Base-by-base conservation (phyloP, 2,888 invertebrate genomes). In the Andrena haemorrhoa region DNA sequence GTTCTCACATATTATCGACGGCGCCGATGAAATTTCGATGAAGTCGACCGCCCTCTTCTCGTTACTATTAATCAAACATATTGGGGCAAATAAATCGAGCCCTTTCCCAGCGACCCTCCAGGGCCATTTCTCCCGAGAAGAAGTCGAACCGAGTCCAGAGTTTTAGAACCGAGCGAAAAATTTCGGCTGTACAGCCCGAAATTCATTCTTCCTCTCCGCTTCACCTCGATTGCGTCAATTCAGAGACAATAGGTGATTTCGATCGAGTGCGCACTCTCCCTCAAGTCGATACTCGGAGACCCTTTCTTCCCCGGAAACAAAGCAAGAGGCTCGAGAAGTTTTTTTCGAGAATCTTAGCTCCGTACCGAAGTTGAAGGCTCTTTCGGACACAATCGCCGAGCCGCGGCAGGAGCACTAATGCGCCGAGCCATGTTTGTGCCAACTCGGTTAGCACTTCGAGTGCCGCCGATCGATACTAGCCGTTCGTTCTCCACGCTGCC, bases 271-370 rank as follows among this genome's bases (percentile, higher is more conserved):
- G 10, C 10, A 16, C 41, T 41, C 20, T 29, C 20, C 10, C 29
- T 41, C 29, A 12, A 58, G 29, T 29, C 58, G 23, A 29, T 41
- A 47, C 47, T 23, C 7, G 7, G 51, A 47, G 20, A n/a, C 26
- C 23, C 12, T 16, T 26, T n/a, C 20, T 26, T 1, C 6, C 2
- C 10, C 2, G 3, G 2, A 51, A 51, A 35, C 23, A 29, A 53
- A 20, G 29, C 16, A 23, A 10, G 29, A 47, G 68, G 47, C 47
- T 35, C 16, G 0, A n/a, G 41, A 58, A 47, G 68, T 53, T 49
- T 76, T 75, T 78, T 77, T 53, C 23, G 49, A 47, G 8, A 6
- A 56, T 41, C 77, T 63, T 78, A 61, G 68, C 61, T 68, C 61
- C 29, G 20, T 2, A 7, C 5, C 33, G 26, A 7, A 7, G 47